Evolutionary conservation across 2,113 vertebrate genomes (phyloP).

Genomic region (Elephas maximus): DNA sequence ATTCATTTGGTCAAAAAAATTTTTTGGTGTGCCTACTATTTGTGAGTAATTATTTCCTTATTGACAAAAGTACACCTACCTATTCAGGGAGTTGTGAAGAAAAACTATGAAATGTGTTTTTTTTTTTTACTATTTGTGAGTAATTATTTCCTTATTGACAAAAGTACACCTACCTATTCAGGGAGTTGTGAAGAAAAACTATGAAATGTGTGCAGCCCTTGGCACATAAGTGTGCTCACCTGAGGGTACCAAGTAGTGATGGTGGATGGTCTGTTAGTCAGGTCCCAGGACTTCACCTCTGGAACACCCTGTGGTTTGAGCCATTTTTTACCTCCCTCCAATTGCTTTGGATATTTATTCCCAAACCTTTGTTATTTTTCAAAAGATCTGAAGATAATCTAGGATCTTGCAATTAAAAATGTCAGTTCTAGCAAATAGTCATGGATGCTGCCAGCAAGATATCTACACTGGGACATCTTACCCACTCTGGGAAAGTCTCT

Average conservation of each 20-base stretch:
- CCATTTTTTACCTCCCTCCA: background rate
- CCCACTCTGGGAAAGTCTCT: background rate
- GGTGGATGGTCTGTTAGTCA: background rate
- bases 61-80: background rate
- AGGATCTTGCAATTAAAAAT: background rate
- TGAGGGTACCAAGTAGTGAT: background rate
- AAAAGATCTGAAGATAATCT: background rate
- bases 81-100: background rate
- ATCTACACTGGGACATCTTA: background rate
- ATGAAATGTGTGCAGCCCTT: background rate
- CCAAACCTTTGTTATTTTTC: background rate
- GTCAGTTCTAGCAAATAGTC: background rate
- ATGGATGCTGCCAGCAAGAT: background rate
- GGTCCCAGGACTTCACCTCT: background rate
- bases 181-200: background rate
- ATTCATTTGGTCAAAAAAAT: too few relatives aligned
- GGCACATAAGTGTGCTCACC: background rate
- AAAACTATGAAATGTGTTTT: background rate
- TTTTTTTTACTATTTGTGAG: background rate
- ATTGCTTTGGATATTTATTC: background rate
- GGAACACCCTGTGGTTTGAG: background rate
- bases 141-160: background rate
- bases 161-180: background rate
- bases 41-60: background rate
- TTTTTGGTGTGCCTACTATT: background rate